Percentiles rank a stretch among this genome's conserved stretches.
These are phyloP conservation scores for Adelosebastes latens DNA, from an alignment of 2,797 vertebrate species.

Conservation along the genomic window DNA sequence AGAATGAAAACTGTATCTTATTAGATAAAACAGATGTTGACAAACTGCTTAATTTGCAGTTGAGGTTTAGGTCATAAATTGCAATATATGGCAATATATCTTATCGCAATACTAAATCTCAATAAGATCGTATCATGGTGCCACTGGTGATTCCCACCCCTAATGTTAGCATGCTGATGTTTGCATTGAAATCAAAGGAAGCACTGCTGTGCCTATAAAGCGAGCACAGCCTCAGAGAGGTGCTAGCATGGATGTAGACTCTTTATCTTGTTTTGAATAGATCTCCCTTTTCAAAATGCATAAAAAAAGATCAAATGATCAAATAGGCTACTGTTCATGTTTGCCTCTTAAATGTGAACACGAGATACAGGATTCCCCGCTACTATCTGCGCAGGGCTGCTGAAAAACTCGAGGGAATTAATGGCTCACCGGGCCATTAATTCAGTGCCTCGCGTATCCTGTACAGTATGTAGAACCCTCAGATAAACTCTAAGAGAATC, in stretches of 20 bases:
- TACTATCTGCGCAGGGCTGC: conserved; percentile 5
- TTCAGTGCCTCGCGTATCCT: not conserved
- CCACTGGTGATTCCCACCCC: not conserved
- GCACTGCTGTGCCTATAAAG: not conserved
- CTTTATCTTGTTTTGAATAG: not conserved
- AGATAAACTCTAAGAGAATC: conserved; percentile 15
- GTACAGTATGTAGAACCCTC: not conserved
- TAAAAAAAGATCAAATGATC: not conserved
- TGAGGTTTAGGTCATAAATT: not conserved
- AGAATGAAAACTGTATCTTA: not conserved
- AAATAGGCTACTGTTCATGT: not conserved
- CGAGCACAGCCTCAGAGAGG: not conserved
- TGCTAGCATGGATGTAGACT: not conserved
- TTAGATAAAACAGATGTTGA: not conserved
- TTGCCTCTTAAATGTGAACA: not conserved
- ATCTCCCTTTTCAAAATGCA: not conserved
- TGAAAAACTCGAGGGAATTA: conserved; percentile 38
- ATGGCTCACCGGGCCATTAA: conserved; percentile 42
- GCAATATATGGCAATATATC: not conserved
- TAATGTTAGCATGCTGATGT: not conserved
- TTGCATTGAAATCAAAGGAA: not conserved
- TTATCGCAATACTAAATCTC: not conserved
- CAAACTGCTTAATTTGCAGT: not conserved
- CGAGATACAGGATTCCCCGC: not conserved
- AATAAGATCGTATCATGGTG: not conserved